phyloP scores from a whole-genome alignment of 2,797 vertebrate species.

The Eutrigla gurnardus region DNA sequence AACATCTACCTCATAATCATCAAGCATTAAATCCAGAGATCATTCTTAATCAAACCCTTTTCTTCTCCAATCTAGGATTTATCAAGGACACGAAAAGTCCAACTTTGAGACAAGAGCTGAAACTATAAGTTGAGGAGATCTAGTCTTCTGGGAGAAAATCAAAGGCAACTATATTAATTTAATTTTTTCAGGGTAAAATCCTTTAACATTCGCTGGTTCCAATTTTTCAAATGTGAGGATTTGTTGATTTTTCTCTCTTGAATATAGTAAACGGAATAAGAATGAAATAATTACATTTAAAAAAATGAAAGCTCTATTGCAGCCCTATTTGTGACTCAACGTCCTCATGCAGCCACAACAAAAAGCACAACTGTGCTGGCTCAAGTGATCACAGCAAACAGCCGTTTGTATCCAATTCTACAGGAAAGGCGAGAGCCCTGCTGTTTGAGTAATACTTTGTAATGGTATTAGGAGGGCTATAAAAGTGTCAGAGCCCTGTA shows the following conservation, averaged over 20 bases:
- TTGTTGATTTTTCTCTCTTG: background rate
- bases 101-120: background rate
- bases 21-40: slow-evolving; percentile 20
- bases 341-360: slow-evolving; percentile 21
- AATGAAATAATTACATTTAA: no score
- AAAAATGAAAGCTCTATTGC: background rate
- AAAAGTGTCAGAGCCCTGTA: slow-evolving; percentile 77
- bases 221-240: background rate
- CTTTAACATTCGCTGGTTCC: background rate
- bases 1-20: slow-evolving; percentile 19
- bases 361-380: slow-evolving; percentile 44
- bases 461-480: slow-evolving; percentile 77
- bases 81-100: background rate
- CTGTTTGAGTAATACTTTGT: slow-evolving; percentile 77
- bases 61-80: background rate
- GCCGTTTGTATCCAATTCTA: slow-evolving; percentile 61
- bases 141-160: background rate
- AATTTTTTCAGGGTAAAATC: background rate
- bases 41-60: background rate
- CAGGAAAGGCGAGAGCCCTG: slow-evolving; percentile 61
- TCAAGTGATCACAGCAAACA: slow-evolving; percentile 57
- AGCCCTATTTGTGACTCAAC: background rate
- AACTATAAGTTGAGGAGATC: background rate
- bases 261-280: background rate
- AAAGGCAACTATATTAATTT: background rate